Evolutionary conservation across 2,888 invertebrate genomes (phyloP), one percentile per base, ranked within the genome.

Genomic region (Cheilosia impressa): DNA sequence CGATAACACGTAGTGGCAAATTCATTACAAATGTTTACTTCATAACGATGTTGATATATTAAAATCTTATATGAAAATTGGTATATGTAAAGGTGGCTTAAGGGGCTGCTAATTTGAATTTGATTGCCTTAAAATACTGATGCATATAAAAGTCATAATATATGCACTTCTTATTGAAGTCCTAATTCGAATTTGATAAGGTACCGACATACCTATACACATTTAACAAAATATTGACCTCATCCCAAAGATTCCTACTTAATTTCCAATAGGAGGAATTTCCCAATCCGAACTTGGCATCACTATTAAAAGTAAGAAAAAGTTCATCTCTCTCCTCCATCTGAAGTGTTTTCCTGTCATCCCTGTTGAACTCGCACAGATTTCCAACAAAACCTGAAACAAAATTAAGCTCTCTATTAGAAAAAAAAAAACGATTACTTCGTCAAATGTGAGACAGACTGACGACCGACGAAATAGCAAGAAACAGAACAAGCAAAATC

Each of bases 341-440:
- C 31, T 24, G 22, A 55, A 34, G 68, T 85, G 81, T 76, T 81
- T 66, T 62, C 68, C 10, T 41, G 24, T 22, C 66, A 38, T 83
- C 62, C 13, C 72, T 27, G 9, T 78, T 52, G 4, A 60, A 62
- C 82, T 13, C 13, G 3, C 0, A 0, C 0, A 15, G 2, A 17
- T 4, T 4, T 19, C 2, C 19, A 15, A 6, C 10, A 31, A 31
- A 9, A 5, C 0, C 9, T 22, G 81, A 82, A 77, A 72, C 50
- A 77, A 52, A 76, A 65, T 6, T 9, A 31, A n/a, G 5, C 31
- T 41, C 5, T 27, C 17, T 68, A 57, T 55, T 50, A 17, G 38
- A 7, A 15, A 34, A 19, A 15, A 31, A 19, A 38, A 63, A 57
- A 22, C 22, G 19, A 63, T 43, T 38, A 15, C 13, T 22, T 15